Percentiles rank a stretch among this genome's conserved stretches.
These are phyloP conservation scores for Agrotis segetum DNA, from an alignment of 2,888 invertebrate genomes.

Conservation along the genomic window DNA sequence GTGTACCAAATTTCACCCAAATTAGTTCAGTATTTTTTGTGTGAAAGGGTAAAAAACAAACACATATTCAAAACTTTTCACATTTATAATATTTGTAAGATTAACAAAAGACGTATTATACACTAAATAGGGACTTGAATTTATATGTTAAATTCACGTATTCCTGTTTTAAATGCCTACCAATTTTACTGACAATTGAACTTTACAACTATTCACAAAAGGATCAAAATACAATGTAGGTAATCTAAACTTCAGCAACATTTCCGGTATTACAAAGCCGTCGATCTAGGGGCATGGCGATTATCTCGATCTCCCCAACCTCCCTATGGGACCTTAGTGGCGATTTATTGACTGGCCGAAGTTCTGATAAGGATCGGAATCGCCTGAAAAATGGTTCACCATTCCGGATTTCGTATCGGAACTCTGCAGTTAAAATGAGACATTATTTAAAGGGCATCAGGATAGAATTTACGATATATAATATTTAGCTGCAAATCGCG, in stretches of 20 bases:
- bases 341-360: slow-evolving; percentile 51
- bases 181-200: background rate
- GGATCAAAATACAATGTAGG: background rate
- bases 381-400: slow-evolving; percentile 47
- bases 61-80: no score
- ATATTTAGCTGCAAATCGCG: background rate
- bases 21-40: no score
- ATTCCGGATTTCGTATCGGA: slow-evolving; percentile 16
- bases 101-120: background rate
- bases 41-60: no score
- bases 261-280: slow-evolving; percentile 23
- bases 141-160: background rate
- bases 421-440: slow-evolving; percentile 13
- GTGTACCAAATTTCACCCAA: no score
- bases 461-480: background rate
- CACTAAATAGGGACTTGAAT: background rate
- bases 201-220: background rate
- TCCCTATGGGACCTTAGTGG: slow-evolving; percentile 36
- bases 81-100: no score
- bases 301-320: slow-evolving; percentile 46
- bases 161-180: background rate
- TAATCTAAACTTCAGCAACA: slow-evolving; percentile 6
- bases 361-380: slow-evolving; percentile 46
- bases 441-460: background rate
- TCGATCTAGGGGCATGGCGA: slow-evolving; percentile 27